These are phyloP conservation scores for Myxocyprinus asiaticus DNA, from an alignment of 2,113 vertebrate genomes.

Conservation along the genomic window DNA sequence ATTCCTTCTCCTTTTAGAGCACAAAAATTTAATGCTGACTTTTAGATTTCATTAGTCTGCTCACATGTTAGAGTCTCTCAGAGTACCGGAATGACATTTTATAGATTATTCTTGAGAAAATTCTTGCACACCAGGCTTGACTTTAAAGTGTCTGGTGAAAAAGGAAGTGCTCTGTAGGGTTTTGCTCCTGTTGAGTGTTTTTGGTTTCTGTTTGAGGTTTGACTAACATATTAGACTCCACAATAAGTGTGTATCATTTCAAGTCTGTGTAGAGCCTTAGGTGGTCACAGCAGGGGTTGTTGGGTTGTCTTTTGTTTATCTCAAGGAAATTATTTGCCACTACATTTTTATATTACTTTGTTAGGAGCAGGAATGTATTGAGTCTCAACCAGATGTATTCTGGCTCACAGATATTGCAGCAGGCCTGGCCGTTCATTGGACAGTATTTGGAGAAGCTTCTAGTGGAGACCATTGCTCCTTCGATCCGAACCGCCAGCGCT, in stretches of 20 bases:
- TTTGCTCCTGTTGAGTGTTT: not conserved
- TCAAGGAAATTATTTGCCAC: no score
- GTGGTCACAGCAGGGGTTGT: not conserved
- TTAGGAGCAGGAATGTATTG: no score
- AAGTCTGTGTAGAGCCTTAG: not conserved
- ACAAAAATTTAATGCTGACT: not conserved
- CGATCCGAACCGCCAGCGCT: constrained; percentile 80
- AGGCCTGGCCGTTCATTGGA: constrained; percentile 90
- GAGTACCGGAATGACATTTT: no score
- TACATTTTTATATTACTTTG: no score
- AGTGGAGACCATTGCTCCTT: constrained; percentile 78
- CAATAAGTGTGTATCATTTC: no score
- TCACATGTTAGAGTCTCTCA: no score
- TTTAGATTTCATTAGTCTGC: not conserved
- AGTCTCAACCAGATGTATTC: not conserved
- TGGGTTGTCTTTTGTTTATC: no score
- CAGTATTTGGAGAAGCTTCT: constrained; percentile 88
- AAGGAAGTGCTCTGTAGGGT: no score
- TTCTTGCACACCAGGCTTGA: no score
- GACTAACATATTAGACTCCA: not conserved
- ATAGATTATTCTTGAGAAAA: no score
- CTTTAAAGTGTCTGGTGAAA: no score
- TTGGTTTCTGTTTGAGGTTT: not conserved
- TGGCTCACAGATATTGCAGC: constrained; percentile 80
- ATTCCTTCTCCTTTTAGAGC: not conserved